Percentiles rank a stretch among this genome's conserved stretches.
phyloP scores from a whole-genome alignment of 2,797 vertebrate species.

The Erithacus rubecula region DNA sequence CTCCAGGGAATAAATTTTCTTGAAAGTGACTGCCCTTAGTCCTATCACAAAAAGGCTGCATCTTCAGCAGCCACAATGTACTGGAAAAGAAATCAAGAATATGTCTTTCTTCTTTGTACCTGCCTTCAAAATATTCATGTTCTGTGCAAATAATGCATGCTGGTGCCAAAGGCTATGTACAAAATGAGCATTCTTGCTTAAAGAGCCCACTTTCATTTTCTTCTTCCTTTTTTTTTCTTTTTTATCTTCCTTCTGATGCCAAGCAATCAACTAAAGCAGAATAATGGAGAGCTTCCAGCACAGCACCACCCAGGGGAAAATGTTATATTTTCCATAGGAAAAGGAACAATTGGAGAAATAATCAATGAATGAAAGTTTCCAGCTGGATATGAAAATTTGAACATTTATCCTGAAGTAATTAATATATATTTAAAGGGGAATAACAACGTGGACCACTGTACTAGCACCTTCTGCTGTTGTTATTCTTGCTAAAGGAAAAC shows the following conservation, averaged over 20 bases:
- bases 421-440: not conserved
- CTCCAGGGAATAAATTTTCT: conserved; percentile 19
- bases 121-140: not conserved
- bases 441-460: not conserved
- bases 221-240: not conserved
- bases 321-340: not conserved
- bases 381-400: not conserved
- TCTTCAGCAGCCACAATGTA: not conserved
- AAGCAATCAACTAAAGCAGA: not conserved
- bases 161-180: not conserved
- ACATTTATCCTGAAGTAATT: not conserved
- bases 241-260: not conserved
- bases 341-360: not conserved
- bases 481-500: not conserved
- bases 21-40: not conserved
- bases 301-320: not conserved
- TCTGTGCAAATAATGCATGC: not conserved
- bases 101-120: not conserved
- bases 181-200: not conserved
- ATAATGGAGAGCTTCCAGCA: not conserved
- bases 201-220: not conserved
- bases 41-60: not conserved
- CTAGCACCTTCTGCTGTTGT: not conserved
- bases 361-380: not conserved
- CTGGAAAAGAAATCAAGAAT: not conserved